These are phyloP conservation scores for Heteromyza rotundicornis DNA, from an alignment of 2,888 invertebrate species.

Conservation along the genomic window DNA sequence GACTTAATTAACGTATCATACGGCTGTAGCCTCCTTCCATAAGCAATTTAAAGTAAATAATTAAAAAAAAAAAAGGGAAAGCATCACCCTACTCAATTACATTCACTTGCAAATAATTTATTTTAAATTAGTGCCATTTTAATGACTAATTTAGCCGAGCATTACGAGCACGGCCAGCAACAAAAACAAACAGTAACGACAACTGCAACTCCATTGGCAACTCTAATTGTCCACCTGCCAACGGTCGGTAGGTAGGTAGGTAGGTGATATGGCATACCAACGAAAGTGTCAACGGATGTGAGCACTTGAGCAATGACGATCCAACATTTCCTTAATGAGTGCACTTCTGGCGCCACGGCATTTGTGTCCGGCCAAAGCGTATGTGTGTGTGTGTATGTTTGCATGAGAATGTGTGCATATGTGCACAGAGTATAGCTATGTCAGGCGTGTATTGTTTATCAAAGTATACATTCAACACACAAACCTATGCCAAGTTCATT, in stretches of 20 bases:
- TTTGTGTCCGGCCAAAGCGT: neutral
- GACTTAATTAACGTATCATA: too few species aligned
- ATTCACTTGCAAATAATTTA: too few species aligned
- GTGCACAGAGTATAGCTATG: too few species aligned
- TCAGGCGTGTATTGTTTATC: too few species aligned
- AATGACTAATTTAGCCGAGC: constrained; percentile 48
- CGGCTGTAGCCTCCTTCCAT: too few species aligned
- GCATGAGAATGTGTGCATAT: constrained; percentile 2
- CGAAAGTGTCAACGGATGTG: constrained; percentile 49
- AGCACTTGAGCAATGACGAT: constrained; percentile 52
- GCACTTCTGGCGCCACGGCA: neutral
- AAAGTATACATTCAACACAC: too few species aligned
- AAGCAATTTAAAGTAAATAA: too few species aligned
- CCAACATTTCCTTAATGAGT: constrained; percentile 56
- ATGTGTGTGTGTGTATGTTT: constrained; percentile 12
- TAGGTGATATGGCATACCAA: neutral
- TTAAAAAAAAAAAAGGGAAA: too few species aligned
- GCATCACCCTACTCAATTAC: too few species aligned
- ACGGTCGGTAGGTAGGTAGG: too few species aligned
- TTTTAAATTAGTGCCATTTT: constrained; percentile 34
- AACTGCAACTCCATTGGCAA: constrained; percentile 12
- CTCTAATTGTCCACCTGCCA: neutral
- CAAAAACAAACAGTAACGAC: too few species aligned
- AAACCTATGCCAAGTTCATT: constrained; percentile 41
- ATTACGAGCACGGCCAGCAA: too few species aligned